Conservation (phyloP, 2,797 vertebrate species). For the Poeciliopsis infans region DNA sequence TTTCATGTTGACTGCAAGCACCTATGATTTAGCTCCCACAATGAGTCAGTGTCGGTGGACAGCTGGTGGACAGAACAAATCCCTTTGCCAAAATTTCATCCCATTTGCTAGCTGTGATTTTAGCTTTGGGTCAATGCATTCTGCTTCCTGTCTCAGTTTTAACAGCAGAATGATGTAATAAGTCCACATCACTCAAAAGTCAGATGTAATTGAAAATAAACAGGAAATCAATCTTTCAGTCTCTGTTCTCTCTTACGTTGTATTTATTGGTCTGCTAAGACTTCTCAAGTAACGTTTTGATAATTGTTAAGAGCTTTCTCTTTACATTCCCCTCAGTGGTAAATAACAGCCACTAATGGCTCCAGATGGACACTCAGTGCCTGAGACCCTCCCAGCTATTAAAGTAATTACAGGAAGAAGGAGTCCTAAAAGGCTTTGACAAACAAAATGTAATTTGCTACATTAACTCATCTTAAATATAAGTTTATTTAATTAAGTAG, state of each 20-base stretch:
- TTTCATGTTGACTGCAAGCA: constrained; percentile 68
- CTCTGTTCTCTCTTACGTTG: neutral
- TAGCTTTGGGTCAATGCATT: constrained; percentile 17
- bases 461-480: constrained; percentile 24
- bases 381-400: constrained; percentile 31
- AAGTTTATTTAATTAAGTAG: neutral
- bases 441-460: constrained; percentile 24
- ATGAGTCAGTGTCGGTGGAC: constrained; percentile 23
- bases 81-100: constrained; percentile 19
- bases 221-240: neutral
- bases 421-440: constrained; percentile 26
- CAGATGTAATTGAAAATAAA: neutral
- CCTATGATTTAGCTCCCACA: constrained; percentile 52
- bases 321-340: constrained; percentile 34
- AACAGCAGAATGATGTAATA: neutral
- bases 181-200: neutral
- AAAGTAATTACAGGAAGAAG: constrained; percentile 34
- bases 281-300: constrained; percentile 18
- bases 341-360: constrained; percentile 42
- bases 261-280: neutral
- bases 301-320: constrained; percentile 23
- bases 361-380: constrained; percentile 31
- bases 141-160: constrained; percentile 2
- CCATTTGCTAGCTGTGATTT: constrained; percentile 20
- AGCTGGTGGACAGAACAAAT: constrained; percentile 10